phyloP scores from a whole-genome alignment of 2,797 vertebrate genomes.

The Lateolabrax maculatus region DNA sequence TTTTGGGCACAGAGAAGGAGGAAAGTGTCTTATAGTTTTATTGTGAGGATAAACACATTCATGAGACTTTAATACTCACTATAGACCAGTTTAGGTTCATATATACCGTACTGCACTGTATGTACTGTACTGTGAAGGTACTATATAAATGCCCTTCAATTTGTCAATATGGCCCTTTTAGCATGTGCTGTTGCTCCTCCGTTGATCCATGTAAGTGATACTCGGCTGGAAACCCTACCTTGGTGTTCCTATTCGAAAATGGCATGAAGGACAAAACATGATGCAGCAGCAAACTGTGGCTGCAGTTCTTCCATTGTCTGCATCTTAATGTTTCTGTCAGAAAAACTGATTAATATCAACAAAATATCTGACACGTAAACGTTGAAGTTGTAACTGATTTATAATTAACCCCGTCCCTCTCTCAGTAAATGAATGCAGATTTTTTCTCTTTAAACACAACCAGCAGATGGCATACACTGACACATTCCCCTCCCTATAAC shows the following conservation, averaged over 20 bases:
- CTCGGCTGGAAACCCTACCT: constrained; percentile 63
- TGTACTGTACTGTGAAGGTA: neutral
- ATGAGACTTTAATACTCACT: neutral
- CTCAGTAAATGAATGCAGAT: constrained; percentile 2
- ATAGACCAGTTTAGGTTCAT: neutral
- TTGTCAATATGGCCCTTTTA: constrained; percentile 43
- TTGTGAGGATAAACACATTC: neutral
- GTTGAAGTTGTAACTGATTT: neutral
- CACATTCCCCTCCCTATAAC: constrained; percentile 7
- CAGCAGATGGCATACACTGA: constrained; percentile 72
- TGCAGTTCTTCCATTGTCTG: constrained; percentile 23
- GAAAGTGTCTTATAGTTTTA: neutral
- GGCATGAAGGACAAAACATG: constrained; percentile 61
- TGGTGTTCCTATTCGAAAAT: constrained; percentile 59
- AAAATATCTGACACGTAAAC: neutral
- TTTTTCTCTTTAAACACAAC: constrained; percentile 27
- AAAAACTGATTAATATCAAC: neutral
- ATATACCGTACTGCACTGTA: neutral
- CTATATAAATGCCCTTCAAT: constrained; percentile 46
- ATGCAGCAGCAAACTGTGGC: constrained; percentile 5
- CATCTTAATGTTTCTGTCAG: neutral
- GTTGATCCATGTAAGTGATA: constrained; percentile 69
- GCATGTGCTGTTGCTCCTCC: constrained; percentile 36
- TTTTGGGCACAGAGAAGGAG: neutral
- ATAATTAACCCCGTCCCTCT: neutral